Conservation (phyloP, 2,888 invertebrate genomes). For the Dryobotodes eremita region DNA sequence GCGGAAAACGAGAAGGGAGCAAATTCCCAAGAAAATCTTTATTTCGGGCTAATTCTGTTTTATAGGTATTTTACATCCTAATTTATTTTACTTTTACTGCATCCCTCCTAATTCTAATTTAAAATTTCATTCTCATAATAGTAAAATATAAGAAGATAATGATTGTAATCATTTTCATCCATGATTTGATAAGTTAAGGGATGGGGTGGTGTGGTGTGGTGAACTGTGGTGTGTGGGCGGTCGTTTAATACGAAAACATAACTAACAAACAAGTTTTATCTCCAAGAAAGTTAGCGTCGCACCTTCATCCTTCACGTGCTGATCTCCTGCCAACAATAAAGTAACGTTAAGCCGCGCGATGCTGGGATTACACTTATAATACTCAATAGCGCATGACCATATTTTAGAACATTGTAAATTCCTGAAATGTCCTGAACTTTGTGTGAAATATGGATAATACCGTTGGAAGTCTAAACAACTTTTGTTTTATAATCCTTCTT, state of each 20-base stretch:
- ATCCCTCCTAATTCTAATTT: constrained; percentile 68
- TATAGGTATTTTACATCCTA: constrained; percentile 68
- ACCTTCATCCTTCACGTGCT: constrained; percentile 89
- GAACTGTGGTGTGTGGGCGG: constrained; percentile 62
- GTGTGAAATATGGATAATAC: constrained; percentile 26
- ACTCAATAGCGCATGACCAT: constrained; percentile 65
- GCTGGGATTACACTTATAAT: constrained; percentile 77
- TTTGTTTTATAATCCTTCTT: constrained; percentile 21
- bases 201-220: constrained; percentile 66
- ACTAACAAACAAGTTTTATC: constrained; percentile 89
- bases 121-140: constrained; percentile 64
- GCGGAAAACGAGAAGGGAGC: constrained; percentile 55
- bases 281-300: constrained; percentile 82
- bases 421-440: constrained; percentile 35
- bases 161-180: constrained; percentile 69
- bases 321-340: constrained; percentile 86
- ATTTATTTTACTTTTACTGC: constrained; percentile 68
- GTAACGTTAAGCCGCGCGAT: constrained; percentile 75
- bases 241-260: constrained; percentile 78
- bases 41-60: constrained; percentile 68
- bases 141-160: constrained; percentile 66
- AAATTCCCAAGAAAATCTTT: constrained; percentile 64
- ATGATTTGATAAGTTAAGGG: constrained; percentile 74
- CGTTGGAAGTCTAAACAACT: constrained; percentile 31
- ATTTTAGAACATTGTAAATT: constrained; percentile 58